Evolutionary conservation across 30 jellyfish, hydroid and myxozoan genomes (phyloP).

Genomic region (Aurelia aurita complex sp. Pacific): DNA sequence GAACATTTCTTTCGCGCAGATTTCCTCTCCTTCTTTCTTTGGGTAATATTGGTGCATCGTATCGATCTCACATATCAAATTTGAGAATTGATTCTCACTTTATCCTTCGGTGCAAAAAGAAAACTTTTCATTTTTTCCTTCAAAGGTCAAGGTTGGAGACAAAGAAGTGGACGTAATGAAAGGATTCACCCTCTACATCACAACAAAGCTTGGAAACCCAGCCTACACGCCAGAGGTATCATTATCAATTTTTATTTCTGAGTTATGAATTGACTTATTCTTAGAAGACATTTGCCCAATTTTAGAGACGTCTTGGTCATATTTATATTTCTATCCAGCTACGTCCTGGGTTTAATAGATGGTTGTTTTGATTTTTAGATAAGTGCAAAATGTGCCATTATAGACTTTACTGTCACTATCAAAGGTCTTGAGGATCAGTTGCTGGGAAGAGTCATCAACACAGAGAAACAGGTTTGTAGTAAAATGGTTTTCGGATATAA

Average conservation of each 20-base stretch:
- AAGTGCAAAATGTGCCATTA: conserved; percentile 92
- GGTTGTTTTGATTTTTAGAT: conserved; percentile 34
- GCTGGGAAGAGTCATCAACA: conserved; percentile 94
- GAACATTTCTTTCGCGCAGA: too few relatives aligned
- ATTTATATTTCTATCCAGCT: too few relatives aligned
- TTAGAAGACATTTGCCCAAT: background rate
- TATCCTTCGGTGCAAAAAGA: too few relatives aligned
- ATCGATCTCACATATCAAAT: too few relatives aligned
- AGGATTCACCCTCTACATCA: conserved; percentile 85
- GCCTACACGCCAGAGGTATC: conserved; percentile 96
- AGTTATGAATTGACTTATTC: background rate
- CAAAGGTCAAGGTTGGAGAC: conserved; percentile 95
- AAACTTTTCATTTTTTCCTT: too few relatives aligned
- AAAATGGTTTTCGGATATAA: too few relatives aligned
- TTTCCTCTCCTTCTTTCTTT: too few relatives aligned
- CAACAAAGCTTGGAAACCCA: conserved; percentile 95
- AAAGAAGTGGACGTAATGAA: conserved; percentile 95
- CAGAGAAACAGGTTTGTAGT: conserved; percentile 83
- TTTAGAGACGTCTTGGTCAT: too few relatives aligned
- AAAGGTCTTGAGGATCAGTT: conserved; percentile 94
- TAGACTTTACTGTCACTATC: conserved; percentile 92
- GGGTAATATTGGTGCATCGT: too few relatives aligned
- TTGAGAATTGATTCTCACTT: too few relatives aligned
- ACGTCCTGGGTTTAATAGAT: too few relatives aligned
- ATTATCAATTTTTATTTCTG: background rate